phyloP scores from a whole-genome alignment of 2,797 vertebrate species.

The Apodemus agrarius region DNA sequence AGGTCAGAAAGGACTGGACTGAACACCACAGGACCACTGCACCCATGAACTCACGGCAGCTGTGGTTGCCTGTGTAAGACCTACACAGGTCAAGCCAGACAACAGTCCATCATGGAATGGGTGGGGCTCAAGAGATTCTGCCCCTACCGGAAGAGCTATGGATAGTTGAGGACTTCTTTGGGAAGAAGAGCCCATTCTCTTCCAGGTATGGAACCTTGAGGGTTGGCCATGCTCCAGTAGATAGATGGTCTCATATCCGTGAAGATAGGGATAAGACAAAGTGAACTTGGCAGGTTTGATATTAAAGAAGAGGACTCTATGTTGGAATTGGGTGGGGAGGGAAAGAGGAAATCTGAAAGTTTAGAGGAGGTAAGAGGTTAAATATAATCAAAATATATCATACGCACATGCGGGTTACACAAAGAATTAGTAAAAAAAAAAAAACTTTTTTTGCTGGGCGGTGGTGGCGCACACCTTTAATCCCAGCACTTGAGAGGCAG shows the following conservation, averaged over 20 bases:
- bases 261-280: no score
- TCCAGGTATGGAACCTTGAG: background rate
- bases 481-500: no score
- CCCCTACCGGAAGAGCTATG: background rate
- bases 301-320: background rate
- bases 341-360: background rate
- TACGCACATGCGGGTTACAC: fast-evolving
- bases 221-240: background rate
- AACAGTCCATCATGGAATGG: no score
- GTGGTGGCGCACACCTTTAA: no score
- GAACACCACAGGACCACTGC: background rate
- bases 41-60: background rate
- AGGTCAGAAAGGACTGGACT: background rate
- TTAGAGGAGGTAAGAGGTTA: background rate
- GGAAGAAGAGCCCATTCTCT: background rate
- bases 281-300: background rate
- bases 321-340: background rate
- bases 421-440: background rate
- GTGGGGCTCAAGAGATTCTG: background rate
- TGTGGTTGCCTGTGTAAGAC: background rate
- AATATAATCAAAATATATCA: background rate
- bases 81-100: background rate
- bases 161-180: background rate
- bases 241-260: background rate
- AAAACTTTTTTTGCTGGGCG: background rate